These are phyloP conservation scores for Pelecanus crispus DNA, from an alignment of 2,113 vertebrate genomes.

Conservation along the genomic window DNA sequence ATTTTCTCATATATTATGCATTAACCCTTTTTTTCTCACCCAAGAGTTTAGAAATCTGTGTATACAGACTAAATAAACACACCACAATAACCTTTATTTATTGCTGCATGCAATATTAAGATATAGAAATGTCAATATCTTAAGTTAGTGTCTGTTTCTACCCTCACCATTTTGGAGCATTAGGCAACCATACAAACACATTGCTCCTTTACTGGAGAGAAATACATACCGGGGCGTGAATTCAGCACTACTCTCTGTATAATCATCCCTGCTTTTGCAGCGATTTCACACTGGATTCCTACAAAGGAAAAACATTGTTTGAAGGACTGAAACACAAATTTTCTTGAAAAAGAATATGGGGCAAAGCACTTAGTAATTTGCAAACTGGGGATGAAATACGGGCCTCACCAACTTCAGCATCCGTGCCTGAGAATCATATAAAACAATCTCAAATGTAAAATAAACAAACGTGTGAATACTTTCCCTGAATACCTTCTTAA, in stretches of 20 bases:
- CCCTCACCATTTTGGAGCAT: neutral
- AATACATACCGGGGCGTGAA: constrained; percentile 84
- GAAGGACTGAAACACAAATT: neutral
- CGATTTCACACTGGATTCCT: neutral
- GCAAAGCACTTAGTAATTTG: neutral
- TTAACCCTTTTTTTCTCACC: neutral
- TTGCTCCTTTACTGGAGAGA: neutral
- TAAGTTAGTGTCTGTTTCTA: neutral
- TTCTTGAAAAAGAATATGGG: neutral
- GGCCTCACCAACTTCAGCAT: neutral
- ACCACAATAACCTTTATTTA: neutral
- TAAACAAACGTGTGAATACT: neutral
- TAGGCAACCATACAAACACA: neutral
- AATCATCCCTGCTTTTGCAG: constrained; percentile 57
- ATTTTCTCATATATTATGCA: neutral
- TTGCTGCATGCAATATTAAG: neutral
- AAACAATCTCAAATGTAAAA: neutral
- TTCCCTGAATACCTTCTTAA: neutral
- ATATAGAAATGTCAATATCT: neutral
- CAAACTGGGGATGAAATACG: neutral
- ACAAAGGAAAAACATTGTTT: constrained; percentile 22
- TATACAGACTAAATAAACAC: neutral
- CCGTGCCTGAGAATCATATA: neutral
- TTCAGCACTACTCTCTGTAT: constrained; percentile 82
- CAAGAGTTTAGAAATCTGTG: neutral